Evolutionary conservation across 2,113 vertebrate genomes (phyloP).

Genomic region (Aramus guarauna): DNA sequence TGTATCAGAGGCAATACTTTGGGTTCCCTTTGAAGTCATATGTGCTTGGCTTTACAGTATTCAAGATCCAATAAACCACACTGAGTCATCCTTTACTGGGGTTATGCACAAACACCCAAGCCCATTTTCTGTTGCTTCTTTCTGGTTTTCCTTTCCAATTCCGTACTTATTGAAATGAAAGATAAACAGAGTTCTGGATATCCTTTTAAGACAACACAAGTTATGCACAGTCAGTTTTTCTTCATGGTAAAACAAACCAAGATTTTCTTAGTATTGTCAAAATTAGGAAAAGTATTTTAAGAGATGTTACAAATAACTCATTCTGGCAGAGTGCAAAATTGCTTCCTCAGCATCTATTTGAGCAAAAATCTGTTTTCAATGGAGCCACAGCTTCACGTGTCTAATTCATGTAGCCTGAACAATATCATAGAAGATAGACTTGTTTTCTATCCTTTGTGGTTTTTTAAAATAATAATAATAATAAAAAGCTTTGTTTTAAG

Average conservation of each 20-base stretch:
- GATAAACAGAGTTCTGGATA: not conserved
- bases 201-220: not conserved
- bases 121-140: not conserved
- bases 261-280: not conserved
- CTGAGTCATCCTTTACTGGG: not conserved
- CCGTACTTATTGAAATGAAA: not conserved
- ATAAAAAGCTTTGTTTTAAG: not conserved
- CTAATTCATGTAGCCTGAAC: not conserved
- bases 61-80: not conserved
- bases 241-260: not conserved
- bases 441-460: not conserved
- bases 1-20: too few relatives aligned
- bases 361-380: constrained; percentile 42
- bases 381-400: not conserved
- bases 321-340: constrained; percentile 18
- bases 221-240: not conserved
- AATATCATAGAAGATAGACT: not conserved
- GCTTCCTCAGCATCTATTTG: constrained; percentile 29
- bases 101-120: not conserved
- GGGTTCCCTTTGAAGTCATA: not conserved
- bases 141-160: not conserved
- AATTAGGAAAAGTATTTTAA: not conserved
- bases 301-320: not conserved
- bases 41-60: not conserved
- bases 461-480: not conserved